A percentile compares a stretch with the other conserved stretches of the same genome.
Evolutionary conservation across 2,797 vertebrate genomes (phyloP).

Genomic region (Pempheris klunzingeri): DNA sequence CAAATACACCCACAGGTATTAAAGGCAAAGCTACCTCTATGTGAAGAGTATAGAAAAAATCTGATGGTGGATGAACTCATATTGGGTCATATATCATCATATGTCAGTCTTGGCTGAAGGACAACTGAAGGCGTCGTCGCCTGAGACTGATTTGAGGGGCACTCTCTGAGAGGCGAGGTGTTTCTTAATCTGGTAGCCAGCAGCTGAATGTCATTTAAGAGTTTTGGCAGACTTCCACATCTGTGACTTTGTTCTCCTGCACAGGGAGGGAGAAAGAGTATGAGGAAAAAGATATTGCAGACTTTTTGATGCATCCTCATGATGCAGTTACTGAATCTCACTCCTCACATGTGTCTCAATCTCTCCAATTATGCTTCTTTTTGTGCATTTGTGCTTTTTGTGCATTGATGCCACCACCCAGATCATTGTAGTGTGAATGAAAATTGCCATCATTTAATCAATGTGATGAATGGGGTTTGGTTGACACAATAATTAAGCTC

Average conservation of each 20-base stretch:
- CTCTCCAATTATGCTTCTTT: slow-evolving; percentile 32
- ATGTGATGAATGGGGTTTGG: slow-evolving; percentile 45
- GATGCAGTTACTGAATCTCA: slow-evolving; percentile 20
- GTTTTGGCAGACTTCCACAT: slow-evolving; percentile 68
- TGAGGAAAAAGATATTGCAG: slow-evolving; percentile 26
- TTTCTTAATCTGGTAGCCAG: slow-evolving; percentile 68
- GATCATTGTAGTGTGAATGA: slow-evolving; percentile 19
- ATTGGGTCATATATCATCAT: not conserved
- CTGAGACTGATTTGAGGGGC: slow-evolving; percentile 36
- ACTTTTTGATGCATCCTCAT: slow-evolving; percentile 31
- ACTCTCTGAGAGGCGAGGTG: slow-evolving; percentile 57
- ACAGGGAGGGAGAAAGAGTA: slow-evolving; percentile 17
- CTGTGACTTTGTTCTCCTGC: slow-evolving; percentile 67
- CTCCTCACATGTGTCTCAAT: slow-evolving; percentile 17
- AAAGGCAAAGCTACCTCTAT: not conserved
- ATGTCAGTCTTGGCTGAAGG: slow-evolving; percentile 51
- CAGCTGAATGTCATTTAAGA: slow-evolving; percentile 67
- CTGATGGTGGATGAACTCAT: not conserved
- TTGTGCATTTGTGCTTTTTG: slow-evolving; percentile 43
- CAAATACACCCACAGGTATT: not conserved
- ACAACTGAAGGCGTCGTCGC: slow-evolving; percentile 37
- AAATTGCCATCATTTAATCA: slow-evolving; percentile 26
- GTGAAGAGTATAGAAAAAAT: not conserved
- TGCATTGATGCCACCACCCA: not conserved
- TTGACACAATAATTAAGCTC: slow-evolving; percentile 46